Evolutionary conservation across 2,113 vertebrate genomes (phyloP).

Genomic region (Pollimyrus isidori): DNA sequence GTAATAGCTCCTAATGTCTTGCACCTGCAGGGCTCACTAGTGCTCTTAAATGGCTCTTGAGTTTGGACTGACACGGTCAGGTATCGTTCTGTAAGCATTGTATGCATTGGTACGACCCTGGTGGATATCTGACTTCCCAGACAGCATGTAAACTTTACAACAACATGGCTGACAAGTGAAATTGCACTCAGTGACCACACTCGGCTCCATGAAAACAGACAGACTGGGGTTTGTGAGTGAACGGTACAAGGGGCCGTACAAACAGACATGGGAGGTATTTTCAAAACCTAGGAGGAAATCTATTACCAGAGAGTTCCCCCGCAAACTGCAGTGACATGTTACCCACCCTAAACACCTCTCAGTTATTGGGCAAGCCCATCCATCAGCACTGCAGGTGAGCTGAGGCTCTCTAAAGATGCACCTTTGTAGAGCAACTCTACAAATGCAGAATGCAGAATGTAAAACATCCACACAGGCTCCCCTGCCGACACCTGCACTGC

Average conservation of each 20-base stretch:
- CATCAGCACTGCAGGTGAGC: neutral
- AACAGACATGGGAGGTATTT: neutral
- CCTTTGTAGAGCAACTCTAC: neutral
- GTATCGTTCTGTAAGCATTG: neutral
- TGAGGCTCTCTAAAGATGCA: neutral
- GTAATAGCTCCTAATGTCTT: neutral
- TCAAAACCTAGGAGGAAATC: conserved; percentile 1
- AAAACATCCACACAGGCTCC: neutral
- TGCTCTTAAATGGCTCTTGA: neutral
- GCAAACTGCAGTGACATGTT: conserved; percentile 49
- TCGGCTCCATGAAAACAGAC: neutral
- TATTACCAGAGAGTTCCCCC: conserved; percentile 49
- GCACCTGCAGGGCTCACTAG: neutral
- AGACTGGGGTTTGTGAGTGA: neutral
- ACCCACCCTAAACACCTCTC: conserved; percentile 32
- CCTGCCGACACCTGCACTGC: neutral
- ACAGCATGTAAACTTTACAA: neutral
- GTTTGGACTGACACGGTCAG: neutral
- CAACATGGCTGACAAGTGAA: neutral
- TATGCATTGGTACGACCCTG: neutral
- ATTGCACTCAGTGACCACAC: neutral
- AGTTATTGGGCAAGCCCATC: neutral
- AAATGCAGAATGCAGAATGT: neutral
- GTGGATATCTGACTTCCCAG: neutral
- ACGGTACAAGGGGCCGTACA: conserved; percentile 15